Evolutionary conservation across 2,113 vertebrate species (phyloP).

Genomic region (Emydura subglobosa): DNA sequence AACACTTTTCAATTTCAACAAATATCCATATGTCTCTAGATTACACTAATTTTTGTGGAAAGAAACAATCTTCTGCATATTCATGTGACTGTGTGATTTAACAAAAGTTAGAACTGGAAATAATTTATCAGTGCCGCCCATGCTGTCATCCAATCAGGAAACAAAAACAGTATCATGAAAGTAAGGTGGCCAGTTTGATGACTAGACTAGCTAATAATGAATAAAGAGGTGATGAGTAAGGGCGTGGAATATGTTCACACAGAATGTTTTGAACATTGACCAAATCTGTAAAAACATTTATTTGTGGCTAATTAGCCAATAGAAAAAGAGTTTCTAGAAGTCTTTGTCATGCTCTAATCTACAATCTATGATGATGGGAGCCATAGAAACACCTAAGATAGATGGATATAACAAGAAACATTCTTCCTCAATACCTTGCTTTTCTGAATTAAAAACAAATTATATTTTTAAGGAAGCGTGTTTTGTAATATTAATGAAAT

Average conservation of each 20-base stretch:
- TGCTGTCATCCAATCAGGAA: neutral
- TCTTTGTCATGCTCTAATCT: neutral
- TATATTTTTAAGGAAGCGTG: neutral
- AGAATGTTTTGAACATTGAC: neutral
- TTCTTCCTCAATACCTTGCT: neutral
- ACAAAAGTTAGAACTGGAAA: neutral
- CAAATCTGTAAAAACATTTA: neutral
- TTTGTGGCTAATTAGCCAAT: neutral
- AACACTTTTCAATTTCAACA: neutral
- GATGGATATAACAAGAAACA: neutral
- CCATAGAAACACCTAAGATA: neutral
- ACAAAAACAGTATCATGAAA: neutral
- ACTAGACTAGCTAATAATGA: slow-evolving; percentile 4
- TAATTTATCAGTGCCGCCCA: neutral
- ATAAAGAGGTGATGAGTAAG: neutral
- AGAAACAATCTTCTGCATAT: neutral
- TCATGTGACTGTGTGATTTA: neutral
- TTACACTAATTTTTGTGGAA: neutral
- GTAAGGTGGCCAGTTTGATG: neutral
- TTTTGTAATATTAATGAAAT: neutral
- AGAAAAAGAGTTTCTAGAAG: slow-evolving; percentile 27
- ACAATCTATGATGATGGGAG: neutral
- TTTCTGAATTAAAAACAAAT: neutral
- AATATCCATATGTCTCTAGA: neutral
- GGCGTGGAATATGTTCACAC: neutral